Evolutionary conservation across 2,888 invertebrate genomes (phyloP), one percentile per base, ranked within the genome.

Genomic region (Thumatha senex): DNA sequence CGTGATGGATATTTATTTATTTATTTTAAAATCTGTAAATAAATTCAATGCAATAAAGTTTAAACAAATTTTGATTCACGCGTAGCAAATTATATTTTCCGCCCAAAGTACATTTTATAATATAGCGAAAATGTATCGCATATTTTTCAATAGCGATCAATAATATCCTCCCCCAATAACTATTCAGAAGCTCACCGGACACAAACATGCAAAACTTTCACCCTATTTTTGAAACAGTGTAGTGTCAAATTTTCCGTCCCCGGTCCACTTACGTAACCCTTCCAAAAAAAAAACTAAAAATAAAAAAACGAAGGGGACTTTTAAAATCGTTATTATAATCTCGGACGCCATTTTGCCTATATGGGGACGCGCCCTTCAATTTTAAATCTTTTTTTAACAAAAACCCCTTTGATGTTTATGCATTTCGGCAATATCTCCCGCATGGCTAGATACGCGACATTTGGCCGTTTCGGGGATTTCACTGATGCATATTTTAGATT

Each of bases 251-350:
- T 85, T 84, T 88, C 80, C 81, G 67, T 77, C 82, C 83, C 86
- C 76, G 79, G 88, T 87, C 89, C 88, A 89, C 89, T 89, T 83
- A 77, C 72, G 49, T 82, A 84, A 87, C 89, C 89, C 86, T 84
- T 84, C 74, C 77, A 75, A 75, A 80, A 82, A 80, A n/a, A 79
- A 79, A 80, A 82, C 73, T 75, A 78, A 84, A 87, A 86, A 81
- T 78, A 80, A 84, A 83, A n/a, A 83, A 84, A 82, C 51, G 61
- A 61, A 69, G 73, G 84, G 89, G 89, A 86, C 86, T 82, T 84
- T 87, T 85, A 89, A 89, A 90, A 91, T 89, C 89, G 89, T 91
- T 91, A 91, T 89, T 89, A 91, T 90, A 90, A 91, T 89, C 89
- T 90, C 85, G 90, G 88, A 85, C 86, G 89, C 89, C 87, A 89